phyloP scores from a whole-genome alignment of 2,888 invertebrate species.

The Melanophora roralis region DNA sequence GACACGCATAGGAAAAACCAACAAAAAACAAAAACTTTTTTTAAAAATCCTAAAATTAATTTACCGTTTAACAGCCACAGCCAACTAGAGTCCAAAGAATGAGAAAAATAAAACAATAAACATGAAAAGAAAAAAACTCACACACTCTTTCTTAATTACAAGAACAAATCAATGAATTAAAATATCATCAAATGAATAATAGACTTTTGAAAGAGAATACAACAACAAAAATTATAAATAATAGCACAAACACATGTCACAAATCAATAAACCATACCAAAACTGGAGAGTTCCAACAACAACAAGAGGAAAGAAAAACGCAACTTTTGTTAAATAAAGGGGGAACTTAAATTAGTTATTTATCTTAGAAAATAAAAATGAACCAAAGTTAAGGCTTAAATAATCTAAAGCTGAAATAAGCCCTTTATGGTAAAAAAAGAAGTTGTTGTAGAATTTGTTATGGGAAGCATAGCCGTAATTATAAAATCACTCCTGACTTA shows the following conservation, averaged over 20 bases:
- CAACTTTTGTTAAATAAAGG: neutral
- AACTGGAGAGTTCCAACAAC: slow-evolving; percentile 24
- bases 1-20: slow-evolving; percentile 10
- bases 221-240: slow-evolving; percentile 24
- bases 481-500: too few species aligned
- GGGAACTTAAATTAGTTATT: neutral
- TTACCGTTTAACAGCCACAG: slow-evolving; percentile 43
- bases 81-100: neutral
- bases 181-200: slow-evolving; percentile 25
- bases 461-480: too few species aligned
- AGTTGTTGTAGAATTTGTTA: too few species aligned
- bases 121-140: slow-evolving; percentile 11
- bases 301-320: slow-evolving; percentile 1
- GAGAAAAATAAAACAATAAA: neutral
- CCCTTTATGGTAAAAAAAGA: too few species aligned
- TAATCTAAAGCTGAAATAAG: too few species aligned
- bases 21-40: neutral
- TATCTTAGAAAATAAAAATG: neutral
- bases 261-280: slow-evolving; percentile 39
- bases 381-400: too few species aligned
- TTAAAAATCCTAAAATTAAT: slow-evolving; percentile 42
- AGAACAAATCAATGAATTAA: slow-evolving; percentile 39
- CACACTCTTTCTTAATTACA: neutral
- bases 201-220: neutral
- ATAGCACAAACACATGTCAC: slow-evolving; percentile 35